Base-by-base conservation (phyloP, 2,113 vertebrate species). In the Ammodramus savannarum region DNA sequence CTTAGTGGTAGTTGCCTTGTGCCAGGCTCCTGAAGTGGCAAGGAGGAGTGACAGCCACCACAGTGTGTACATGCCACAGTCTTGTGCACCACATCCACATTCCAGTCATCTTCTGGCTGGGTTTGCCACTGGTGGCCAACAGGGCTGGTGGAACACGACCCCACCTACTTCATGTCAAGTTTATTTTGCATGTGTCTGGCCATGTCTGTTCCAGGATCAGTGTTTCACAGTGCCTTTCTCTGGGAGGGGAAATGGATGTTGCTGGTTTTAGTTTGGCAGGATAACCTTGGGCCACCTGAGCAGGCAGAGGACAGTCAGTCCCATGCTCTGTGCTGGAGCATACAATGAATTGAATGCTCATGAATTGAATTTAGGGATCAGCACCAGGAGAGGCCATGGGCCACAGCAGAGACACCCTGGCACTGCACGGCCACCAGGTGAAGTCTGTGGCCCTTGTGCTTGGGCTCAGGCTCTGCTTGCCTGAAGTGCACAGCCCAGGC, bases 1-100 rank as follows among this genome's bases (percentile, higher is more conserved):
- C 51, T 51, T 57, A 54, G 62, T 38, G 82, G 89, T 54, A 57
- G 86, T 19, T 74, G 80, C 65, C 77, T 57, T 88, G 77, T 93
- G 89, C 94, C 76, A 93, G 85, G 75, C 87, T 95, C 85, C 94
- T 90, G 89, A 87, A 90, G 81, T 66, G 82, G 93, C 81, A 77
- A 63, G 75, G 89, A 80, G 58, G 63, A 87, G 69, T 15, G 91
- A 86, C 71, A 59, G 91, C 80, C 16, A 32, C 48, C 83, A 41
- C 12, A 10, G 55, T 58, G 54, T 32, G 54, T 44, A 57, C 41
- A 21, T 18, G 29, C 65, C 36, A 18, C 25, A 20, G 63, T 41
- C 38, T 7, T 44, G 27, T 5, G 5, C 38, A 92, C 68, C 89
- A 74, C 94, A 77, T 77, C 93, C 93, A 89, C 84, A 57, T 94